A percentile compares a stretch with the other conserved stretches of the same genome.
Conservation (phyloP, 2,113 vertebrate species). For the Fulica atra region DNA sequence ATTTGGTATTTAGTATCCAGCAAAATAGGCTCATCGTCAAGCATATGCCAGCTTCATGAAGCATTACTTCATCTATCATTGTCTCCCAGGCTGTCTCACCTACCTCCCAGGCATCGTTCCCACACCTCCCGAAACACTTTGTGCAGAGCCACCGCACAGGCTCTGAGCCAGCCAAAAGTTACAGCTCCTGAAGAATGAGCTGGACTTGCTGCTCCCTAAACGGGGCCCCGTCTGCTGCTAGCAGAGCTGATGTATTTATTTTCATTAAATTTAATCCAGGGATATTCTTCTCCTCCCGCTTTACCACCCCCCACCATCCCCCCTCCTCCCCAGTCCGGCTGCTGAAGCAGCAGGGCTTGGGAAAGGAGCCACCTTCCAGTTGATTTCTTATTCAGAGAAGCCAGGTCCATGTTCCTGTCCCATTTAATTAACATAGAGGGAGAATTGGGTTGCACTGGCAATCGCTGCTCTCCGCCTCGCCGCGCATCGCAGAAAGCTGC, state of each 20-base stretch:
- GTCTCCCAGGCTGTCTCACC: conserved; percentile 28
- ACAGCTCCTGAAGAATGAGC: neutral
- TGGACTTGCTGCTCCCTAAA: neutral
- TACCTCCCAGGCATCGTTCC: neutral
- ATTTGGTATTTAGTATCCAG: conserved; percentile 3
- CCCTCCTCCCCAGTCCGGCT: neutral
- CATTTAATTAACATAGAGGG: conserved; percentile 27
- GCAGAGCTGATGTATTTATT: conserved; percentile 34
- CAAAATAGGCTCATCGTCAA: neutral
- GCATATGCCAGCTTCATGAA: neutral
- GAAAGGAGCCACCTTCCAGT: conserved; percentile 43
- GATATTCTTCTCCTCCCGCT: neutral
- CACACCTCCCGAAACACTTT: neutral
- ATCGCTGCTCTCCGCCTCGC: neutral
- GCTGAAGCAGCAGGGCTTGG: conserved; percentile 12
- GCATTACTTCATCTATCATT: conserved; percentile 50
- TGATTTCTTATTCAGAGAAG: conserved; percentile 44
- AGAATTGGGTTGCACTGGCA: neutral
- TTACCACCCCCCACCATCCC: too few relatives aligned
- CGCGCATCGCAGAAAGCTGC: neutral
- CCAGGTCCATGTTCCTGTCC: conserved; percentile 51
- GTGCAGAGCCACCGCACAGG: neutral
- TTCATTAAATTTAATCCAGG: conserved; percentile 42
- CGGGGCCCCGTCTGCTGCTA: neutral
- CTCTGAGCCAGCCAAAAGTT: neutral